Evolutionary conservation across 2,888 invertebrate species (phyloP), one percentile per base, ranked within the genome.

Genomic region (Scaptomyza cyrtandrae): DNA sequence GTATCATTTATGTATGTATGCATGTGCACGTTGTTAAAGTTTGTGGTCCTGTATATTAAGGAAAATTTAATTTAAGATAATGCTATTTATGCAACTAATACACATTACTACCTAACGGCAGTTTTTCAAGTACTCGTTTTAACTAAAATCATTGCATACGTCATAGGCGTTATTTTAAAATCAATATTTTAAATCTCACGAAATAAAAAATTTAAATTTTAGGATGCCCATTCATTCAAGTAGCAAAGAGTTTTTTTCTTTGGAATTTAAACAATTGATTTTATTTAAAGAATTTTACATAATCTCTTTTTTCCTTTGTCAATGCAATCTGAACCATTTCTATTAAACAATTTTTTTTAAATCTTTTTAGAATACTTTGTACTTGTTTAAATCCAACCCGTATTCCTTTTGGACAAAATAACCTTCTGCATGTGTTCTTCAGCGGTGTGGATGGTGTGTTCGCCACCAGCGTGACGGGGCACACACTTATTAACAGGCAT

Each of bases 381-480:
- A 14, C 6, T n/a, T 16, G 53, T 1, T 44, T 81, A 82, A 24
- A 7, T 19, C 86, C 86, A 83, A 10, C 88, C 86, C 2, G 74
- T 55, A 37, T 78, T 81, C 63, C 79, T 84, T 61, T 80, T 85
- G 50, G 78, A 83, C 6, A 83, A 46, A n/a, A 86, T 69, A 1
- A 87, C 88, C 65, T 88, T 91, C 58, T 88, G 74, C 55, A 95
- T 94, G 71, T 95, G 94, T 88, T 96, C 96, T 66, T 95, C 94
- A 0, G 95, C 94, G 0, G 95, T 95, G 16, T 95, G 95, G 11
- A 94, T 92, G 1, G 96, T 96, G 90, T 96, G 96, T 63, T 95
- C 94, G 1, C 96, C 96, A 29, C 96, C 96, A 75, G 96, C 96
- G 90, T 96, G 96, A 0, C 96, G 95, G 53, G 90, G 92, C 3